Conservation (phyloP, 2,888 invertebrate species). For the Mylabris sibirica region DNA sequence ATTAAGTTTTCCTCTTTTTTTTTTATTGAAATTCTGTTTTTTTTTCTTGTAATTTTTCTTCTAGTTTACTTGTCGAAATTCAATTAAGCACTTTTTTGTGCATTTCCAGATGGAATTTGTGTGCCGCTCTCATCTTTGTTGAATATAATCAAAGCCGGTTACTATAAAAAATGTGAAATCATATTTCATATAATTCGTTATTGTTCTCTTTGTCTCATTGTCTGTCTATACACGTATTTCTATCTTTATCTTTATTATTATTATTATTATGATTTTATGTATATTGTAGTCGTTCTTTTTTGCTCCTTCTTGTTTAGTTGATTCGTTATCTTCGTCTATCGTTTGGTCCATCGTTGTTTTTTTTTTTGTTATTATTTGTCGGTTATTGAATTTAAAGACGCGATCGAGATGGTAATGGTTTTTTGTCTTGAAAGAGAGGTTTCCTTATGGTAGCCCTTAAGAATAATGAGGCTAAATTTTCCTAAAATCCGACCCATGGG, state of each 20-base stretch:
- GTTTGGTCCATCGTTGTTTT: too few species aligned
- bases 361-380: too few species aligned
- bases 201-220: background rate
- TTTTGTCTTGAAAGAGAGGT: too few species aligned
- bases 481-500: too few species aligned
- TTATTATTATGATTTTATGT: background rate
- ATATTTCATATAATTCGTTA: conserved; percentile 32
- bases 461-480: too few species aligned
- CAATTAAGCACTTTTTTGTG: background rate
- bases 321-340: background rate
- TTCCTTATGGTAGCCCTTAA: too few species aligned
- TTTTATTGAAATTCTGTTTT: background rate
- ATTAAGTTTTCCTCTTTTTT: too few species aligned
- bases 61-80: background rate
- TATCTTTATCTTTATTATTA: background rate
- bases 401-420: background rate
- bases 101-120: background rate
- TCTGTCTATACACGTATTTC: background rate
- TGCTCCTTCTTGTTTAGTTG: background rate
- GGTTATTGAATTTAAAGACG: conserved; percentile 6
- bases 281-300: background rate
- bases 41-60: background rate
- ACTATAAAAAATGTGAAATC: conserved; percentile 37
- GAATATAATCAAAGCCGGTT: background rate
- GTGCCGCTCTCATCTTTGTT: conserved; percentile 24